Evolutionary conservation across 2,797 vertebrate species (phyloP).

Genomic region (Nyctibius grandis): DNA sequence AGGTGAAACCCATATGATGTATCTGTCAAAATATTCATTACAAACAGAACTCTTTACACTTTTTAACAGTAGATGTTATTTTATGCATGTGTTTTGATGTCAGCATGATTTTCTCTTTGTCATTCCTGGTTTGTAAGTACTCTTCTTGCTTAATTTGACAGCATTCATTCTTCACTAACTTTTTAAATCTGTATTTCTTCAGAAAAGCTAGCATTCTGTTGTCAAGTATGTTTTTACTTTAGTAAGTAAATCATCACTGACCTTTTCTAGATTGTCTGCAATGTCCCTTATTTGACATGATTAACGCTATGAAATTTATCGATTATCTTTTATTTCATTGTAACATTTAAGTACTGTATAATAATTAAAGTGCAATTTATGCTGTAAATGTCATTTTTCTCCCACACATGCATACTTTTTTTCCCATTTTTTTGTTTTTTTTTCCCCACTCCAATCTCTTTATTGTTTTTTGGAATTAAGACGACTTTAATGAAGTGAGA

Average conservation of each 20-base stretch:
- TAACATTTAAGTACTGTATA: neutral
- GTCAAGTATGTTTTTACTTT: neutral
- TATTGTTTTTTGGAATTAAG: neutral
- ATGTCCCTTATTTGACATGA: neutral
- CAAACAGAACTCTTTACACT: conserved; percentile 41
- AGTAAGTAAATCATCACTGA: neutral
- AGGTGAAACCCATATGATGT: conserved; percentile 27
- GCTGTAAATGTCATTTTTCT: neutral
- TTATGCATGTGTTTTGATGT: conserved; percentile 42
- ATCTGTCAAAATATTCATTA: conserved; percentile 54
- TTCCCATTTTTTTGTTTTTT: accelerated
- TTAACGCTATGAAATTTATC: neutral
- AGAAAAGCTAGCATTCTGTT: neutral
- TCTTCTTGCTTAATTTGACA: conserved; percentile 14
- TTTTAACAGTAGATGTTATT: conserved; percentile 15
- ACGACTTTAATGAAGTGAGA: neutral
- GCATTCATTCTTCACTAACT: conserved; percentile 13
- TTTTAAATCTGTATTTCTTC: neutral
- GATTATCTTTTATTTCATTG: neutral
- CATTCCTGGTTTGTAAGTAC: neutral
- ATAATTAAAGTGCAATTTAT: neutral
- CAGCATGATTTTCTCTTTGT: conserved; percentile 22
- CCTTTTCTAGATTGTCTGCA: neutral
- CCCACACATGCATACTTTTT: neutral
- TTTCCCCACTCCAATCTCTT: neutral